Base-by-base conservation (phyloP, 2,113 vertebrate species). In the Oreochromis tanganicae region DNA sequence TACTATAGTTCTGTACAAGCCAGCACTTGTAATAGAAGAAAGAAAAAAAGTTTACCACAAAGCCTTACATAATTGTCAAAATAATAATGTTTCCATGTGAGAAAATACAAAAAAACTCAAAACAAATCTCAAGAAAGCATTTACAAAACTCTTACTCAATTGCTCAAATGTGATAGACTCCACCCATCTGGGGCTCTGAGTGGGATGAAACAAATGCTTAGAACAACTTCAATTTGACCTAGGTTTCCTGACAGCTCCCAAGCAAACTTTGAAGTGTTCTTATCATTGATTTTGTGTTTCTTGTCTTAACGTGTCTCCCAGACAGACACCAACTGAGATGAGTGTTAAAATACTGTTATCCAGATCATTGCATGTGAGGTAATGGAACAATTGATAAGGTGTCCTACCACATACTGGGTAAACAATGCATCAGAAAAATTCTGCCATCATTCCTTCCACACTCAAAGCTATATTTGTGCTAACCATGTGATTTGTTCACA, bases 341-440 rank as follows among this genome's bases (percentile, higher is more conserved):
- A 91, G 92, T 87, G 89, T 92, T 84, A 89, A 93, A 92, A 91
- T 94, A 91, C 93, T 87, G 91, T 92, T 93, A 95, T 93, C 82
- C 89, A 92, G 89, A 90, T 90, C 83, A 87, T 88, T 93, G 91
- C 84, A 88, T 94, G 84, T 92, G 90, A 93, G 87, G 91, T 93
- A 92, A 92, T 94, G 87, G 90, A 90, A 93, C 91, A 91, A 92
- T 68, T 94, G 88, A 88, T 89, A 91, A 92, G 88, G 52, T 86
- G 59, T 81, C 80, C 46, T 16, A 56, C 83, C 61, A 27, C 80
- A 85, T 61, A n/a, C 79, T 56, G 13, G 78, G 84, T 90, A 93
- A 90, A 93, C 82, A 93, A 85, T 80, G 82, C 80, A 84, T 83
- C 90, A 85, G 80, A 85, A 88, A 75, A 84, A 71, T 84, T 86